These are phyloP conservation scores for Hypotaenidia okinawae DNA, from an alignment of 2,797 vertebrate species.

Conservation along the genomic window DNA sequence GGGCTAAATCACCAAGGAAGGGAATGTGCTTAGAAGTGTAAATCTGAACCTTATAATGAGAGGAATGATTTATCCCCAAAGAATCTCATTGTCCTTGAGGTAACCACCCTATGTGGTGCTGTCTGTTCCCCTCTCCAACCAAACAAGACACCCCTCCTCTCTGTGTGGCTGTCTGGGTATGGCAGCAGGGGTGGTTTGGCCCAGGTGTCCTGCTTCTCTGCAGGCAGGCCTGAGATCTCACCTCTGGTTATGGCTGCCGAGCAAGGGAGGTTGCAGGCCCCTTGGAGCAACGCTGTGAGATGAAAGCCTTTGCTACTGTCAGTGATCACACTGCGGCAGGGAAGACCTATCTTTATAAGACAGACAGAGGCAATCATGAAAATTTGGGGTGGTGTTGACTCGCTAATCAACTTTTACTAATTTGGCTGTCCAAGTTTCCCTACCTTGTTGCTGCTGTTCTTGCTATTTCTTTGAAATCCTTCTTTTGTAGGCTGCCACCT, in stretches of 20 bases:
- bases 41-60: not conserved
- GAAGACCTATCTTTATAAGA: not conserved
- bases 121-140: not conserved
- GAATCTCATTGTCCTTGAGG: not conserved
- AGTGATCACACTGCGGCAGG: accelerated
- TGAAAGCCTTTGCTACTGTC: not conserved
- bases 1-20: not conserved
- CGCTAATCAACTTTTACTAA: not conserved
- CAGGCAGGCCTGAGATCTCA: not conserved
- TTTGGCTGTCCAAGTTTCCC: not conserved
- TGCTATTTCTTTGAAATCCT: not conserved
- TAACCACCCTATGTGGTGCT: not conserved
- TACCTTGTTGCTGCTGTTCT: not conserved
- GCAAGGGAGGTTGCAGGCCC: not conserved
- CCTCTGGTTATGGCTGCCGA: not conserved
- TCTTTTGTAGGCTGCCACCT: conserved; percentile 67
- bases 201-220: not conserved
- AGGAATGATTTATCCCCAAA: not conserved
- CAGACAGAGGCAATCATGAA: not conserved
- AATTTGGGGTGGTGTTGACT: not conserved
- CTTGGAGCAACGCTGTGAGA: not conserved
- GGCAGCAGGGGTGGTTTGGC: not conserved
- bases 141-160: not conserved
- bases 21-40: not conserved
- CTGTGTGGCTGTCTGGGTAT: not conserved